These are phyloP conservation scores for Pocillopora verrucosa DNA, from an alignment of 64 coral and sea anemone species.

Conservation along the genomic window DNA sequence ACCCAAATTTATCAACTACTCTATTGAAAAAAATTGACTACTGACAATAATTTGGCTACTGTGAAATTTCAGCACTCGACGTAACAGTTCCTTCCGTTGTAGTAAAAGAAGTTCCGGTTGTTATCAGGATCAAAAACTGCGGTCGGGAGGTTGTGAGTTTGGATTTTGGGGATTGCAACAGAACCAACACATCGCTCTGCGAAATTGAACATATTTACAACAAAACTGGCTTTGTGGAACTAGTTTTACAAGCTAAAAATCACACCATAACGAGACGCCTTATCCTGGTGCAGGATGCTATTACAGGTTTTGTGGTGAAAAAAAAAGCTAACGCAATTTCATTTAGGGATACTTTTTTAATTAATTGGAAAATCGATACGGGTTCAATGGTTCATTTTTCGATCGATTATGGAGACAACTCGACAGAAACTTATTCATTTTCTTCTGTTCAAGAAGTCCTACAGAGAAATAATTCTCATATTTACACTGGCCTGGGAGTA, in stretches of 20 bases:
- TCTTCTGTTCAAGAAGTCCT: not conserved
- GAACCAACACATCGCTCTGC: slow-evolving; percentile 21
- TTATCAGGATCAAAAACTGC: slow-evolving; percentile 22
- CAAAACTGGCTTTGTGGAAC: slow-evolving; percentile 46
- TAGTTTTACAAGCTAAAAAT: slow-evolving; percentile 13
- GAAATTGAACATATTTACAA: slow-evolving; percentile 45
- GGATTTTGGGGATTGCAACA: slow-evolving; percentile 56
- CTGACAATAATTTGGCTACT: not conserved
- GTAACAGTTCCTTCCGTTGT: not conserved
- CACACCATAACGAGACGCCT: slow-evolving; percentile 7
- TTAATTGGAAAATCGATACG: slow-evolving; percentile 32
- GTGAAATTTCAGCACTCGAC: not conserved
- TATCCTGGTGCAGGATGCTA: slow-evolving; percentile 30
- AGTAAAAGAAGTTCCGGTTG: not conserved
- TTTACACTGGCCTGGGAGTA: slow-evolving; percentile 16
- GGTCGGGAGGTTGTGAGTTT: slow-evolving; percentile 5
- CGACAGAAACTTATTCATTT: not conserved
- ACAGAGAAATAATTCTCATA: not conserved
- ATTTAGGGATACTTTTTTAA: slow-evolving; percentile 10
- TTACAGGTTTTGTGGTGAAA: slow-evolving; percentile 10
- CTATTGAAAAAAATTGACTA: not conserved
- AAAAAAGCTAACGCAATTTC: not conserved
- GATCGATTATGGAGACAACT: slow-evolving; percentile 49
- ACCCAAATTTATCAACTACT: too few species aligned
- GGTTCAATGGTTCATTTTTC: slow-evolving; percentile 35